Evolutionary conservation across 1,140 invertebrate species (phyloP), one percentile per base, ranked within the genome.

Genomic region (Panagrolaimus sp.): DNA sequence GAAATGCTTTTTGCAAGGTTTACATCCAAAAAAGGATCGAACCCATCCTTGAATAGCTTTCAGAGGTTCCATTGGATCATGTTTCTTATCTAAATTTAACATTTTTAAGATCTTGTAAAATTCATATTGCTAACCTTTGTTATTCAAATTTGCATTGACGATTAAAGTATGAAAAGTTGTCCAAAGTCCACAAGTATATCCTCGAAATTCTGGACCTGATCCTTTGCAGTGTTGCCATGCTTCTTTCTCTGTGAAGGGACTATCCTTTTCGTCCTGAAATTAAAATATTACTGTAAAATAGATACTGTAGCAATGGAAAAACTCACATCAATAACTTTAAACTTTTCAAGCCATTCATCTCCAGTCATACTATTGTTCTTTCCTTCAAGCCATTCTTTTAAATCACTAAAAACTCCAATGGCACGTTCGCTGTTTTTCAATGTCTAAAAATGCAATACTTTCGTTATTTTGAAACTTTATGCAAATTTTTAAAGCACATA

Each of bases 141-240:
- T 80, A 14, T 85, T 83, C 1, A 88, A 88, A 58, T 90, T 89
- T 28, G 85, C 85, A 81, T 89, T 89, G 0, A 95, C 91, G 8
- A 91, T 93, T 26, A 98, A 83, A 46, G 89, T 90, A 82, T 98
- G 96, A 83, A 97, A 98, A 69, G 95, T 84, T 38, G 88, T 90
- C 96, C 96, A 98, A 24, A 98, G 84, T 0, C 91, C 89, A 86
- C 96, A 98, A 1, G 94, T 91, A 83, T 92, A 98, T 24, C 93
- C 92, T 58, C 94, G 87, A 68, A 84, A 86, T 63, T 87, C 85
- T 0, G 88, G 83, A 63, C 87, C 84, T 78, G 91, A 93, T 5
- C 92, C 92, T 75, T 87, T 86, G 83, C 96, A 98, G 2, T 89
- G 89, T 43, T 75, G 48, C 71, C 76, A 81, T 0, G 44, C 47